These are phyloP conservation scores for Plumapathes pennacea DNA, from an alignment of 92 coral and sea anemone species.

Conservation along the genomic window DNA sequence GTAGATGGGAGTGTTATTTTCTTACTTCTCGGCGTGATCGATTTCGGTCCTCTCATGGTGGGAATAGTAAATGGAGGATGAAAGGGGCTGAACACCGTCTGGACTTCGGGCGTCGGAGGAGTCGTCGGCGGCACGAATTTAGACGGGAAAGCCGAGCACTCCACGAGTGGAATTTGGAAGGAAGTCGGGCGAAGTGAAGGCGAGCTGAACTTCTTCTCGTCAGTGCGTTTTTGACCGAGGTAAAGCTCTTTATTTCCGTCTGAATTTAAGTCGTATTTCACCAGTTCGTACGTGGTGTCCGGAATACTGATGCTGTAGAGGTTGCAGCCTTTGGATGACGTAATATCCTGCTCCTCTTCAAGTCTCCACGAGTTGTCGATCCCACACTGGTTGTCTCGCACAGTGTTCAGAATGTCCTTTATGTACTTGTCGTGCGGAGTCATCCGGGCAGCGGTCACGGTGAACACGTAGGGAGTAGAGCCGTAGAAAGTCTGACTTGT, in stretches of 20 bases:
- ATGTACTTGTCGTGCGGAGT: conserved; percentile 45
- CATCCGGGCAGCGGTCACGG: conserved; percentile 53
- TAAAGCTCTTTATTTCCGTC: conserved; percentile 49
- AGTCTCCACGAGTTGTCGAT: conserved; percentile 52
- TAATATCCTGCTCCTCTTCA: conserved; percentile 53
- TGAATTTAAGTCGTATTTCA: conserved; percentile 55
- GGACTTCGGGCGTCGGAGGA: conserved; percentile 68
- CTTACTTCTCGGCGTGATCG: no score
- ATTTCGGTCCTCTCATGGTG: no score
- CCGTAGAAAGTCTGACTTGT: conserved; percentile 37
- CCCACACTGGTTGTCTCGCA: conserved; percentile 56
- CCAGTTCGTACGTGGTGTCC: conserved; percentile 64
- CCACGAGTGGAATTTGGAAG: conserved; percentile 63
- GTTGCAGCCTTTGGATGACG: conserved; percentile 60
- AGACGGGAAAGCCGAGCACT: conserved; percentile 58
- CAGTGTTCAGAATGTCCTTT: conserved; percentile 43
- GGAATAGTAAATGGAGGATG: no score
- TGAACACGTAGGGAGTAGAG: conserved; percentile 55
- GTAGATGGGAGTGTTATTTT: no score
- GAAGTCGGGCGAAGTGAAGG: conserved; percentile 68
- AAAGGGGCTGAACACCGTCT: no score
- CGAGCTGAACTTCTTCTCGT: conserved; percentile 39
- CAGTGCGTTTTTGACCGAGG: conserved; percentile 66
- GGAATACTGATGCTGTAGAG: conserved; percentile 59
- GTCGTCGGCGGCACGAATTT: conserved; percentile 71